Conservation (phyloP, 2,113 vertebrate genomes). For the Nothobranchius furzeri region DNA sequence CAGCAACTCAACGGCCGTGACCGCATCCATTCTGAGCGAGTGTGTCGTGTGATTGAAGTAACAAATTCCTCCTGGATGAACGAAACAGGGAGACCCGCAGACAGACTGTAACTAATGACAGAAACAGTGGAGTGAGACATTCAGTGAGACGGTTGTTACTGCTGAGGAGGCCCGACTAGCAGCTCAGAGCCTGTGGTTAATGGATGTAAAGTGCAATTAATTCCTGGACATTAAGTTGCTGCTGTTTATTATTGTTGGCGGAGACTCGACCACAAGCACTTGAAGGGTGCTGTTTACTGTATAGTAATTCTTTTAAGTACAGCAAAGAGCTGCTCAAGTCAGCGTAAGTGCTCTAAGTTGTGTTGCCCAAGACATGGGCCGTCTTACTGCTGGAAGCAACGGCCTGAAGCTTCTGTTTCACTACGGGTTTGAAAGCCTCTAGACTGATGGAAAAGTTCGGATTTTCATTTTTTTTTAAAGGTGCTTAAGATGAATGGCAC, state of each 20-base stretch:
- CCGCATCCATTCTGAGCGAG: background rate
- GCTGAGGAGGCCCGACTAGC: conserved; percentile 20
- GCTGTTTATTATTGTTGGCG: conserved; percentile 56
- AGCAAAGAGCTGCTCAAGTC: background rate
- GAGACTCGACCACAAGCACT: conserved; percentile 56
- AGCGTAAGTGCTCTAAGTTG: conserved; percentile 36
- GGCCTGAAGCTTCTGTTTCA: background rate
- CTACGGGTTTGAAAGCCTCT: too few relatives aligned
- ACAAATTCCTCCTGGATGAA: conserved; percentile 20
- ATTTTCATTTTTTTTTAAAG: too few relatives aligned
- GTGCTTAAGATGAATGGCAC: too few relatives aligned
- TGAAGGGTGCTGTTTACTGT: conserved; percentile 48
- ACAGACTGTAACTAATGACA: conserved; percentile 20
- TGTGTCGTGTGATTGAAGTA: conserved; percentile 24
- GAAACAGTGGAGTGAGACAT: background rate
- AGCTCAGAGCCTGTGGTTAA: conserved; percentile 46
- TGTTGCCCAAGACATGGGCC: background rate
- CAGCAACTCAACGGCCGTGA: conserved; percentile 24
- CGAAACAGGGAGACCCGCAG: conserved; percentile 8
- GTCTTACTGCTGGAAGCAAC: rapidly evolving
- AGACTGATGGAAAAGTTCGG: too few relatives aligned
- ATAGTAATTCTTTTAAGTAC: conserved; percentile 38
- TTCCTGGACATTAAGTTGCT: conserved; percentile 36
- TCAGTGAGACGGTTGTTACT: conserved; percentile 15
- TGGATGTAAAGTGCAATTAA: conserved; percentile 58